Evolutionary conservation across 2,797 vertebrate genomes (phyloP), one percentile per base, ranked within the genome.

Genomic region (Oreonectes daqikongensis): DNA sequence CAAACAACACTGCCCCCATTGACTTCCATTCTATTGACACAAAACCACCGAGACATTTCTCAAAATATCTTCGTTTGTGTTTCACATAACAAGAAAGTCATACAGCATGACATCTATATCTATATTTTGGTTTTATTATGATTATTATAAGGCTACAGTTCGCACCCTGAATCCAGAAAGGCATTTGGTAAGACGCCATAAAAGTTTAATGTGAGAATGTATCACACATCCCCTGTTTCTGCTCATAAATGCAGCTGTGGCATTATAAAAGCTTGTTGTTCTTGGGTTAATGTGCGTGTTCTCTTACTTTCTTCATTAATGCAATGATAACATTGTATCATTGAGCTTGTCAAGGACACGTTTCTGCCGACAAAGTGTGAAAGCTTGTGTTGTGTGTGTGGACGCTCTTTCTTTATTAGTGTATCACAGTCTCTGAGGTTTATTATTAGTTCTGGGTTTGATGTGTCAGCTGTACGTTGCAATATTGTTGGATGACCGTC

Each of bases 381-480:
- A 42, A 20, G 68, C 52, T 15, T 55, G 22, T 4, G 50, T 24
- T 14, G 12, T 24, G 35, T 60, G 65, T 50, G 40, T 55, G 42
- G 1, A 44, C 4, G 1, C 26, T 11, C 40, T 55, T 12, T 66
- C 17, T 79, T 71, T 71, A 79, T 66, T 52, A 72, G 61, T 22
- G 7, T 53, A 69, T 63, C 24, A 0, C 59, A 69, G 53, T 40
- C 53, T 72, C 35, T 4, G 18, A 55, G 61, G 38, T 66, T 79
- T 79, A 50, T 79, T 79, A 79, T 79, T 79, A 68, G 63, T 72
- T 72, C 70, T 72, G 52, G 57, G 77, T 67, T 79, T 79, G 30
- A 72, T 48, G 63, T 73, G 77, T 79, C 63, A 68, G 42, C 63
- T 59, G 63, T 60, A 61, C 28, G 28, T 65, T 57, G 52, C 40